Evolutionary conservation across 2,888 invertebrate genomes (phyloP).

Genomic region (Teleogryllus oceanicus): DNA sequence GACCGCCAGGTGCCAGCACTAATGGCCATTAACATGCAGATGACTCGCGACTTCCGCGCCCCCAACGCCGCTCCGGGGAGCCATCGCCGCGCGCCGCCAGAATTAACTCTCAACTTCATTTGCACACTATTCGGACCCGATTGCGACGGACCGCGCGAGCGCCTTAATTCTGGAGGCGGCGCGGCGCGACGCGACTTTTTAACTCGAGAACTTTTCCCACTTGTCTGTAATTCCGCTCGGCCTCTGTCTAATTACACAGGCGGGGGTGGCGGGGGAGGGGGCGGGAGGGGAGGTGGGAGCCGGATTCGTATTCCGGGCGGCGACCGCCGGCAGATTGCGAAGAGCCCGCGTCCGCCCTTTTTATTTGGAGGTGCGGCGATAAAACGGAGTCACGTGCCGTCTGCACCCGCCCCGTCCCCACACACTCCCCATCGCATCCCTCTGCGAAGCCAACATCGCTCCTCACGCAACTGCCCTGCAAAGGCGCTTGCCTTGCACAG

Average conservation of each 20-base stretch:
- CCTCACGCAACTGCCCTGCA: too few relatives aligned
- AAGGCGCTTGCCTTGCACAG: too few relatives aligned
- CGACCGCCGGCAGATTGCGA: background rate
- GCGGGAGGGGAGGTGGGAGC: background rate
- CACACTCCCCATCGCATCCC: too few relatives aligned
- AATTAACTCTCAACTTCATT: slow-evolving; percentile 36
- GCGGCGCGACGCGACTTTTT: background rate
- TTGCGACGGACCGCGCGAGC: background rate
- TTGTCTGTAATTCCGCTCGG: background rate
- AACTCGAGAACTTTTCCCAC: slow-evolving; percentile 5
- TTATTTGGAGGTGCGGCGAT: too few relatives aligned
- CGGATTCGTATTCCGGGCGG: background rate
- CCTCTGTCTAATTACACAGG: background rate
- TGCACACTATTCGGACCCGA: slow-evolving; percentile 31
- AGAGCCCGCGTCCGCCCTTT: background rate
- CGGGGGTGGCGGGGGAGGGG: background rate
- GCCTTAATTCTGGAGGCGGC: background rate
- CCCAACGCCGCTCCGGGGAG: background rate
- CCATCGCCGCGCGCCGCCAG: slow-evolving; percentile 12
- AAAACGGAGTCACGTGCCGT: too few relatives aligned
- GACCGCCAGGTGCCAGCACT: background rate
- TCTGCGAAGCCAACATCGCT: too few relatives aligned
- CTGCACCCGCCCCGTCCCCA: too few relatives aligned
- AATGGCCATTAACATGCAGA: slow-evolving; percentile 9
- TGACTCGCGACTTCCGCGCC: background rate